Conservation (phyloP, 2,888 invertebrate genomes). For the Ormia ochracea region DNA sequence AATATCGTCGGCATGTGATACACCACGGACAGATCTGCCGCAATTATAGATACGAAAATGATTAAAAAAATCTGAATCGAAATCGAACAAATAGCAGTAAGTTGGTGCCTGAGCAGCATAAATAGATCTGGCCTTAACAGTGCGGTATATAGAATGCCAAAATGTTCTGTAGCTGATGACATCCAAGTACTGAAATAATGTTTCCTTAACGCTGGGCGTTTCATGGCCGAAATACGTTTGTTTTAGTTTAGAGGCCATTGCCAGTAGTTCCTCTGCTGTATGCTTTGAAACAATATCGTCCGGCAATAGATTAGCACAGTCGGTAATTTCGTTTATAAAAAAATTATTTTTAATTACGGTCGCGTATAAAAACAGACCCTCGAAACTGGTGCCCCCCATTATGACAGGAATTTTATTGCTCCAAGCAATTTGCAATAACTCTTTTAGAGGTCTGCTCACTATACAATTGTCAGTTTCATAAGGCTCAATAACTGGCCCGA, state of each 20-base stretch:
- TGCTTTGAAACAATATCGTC: constrained; percentile 66
- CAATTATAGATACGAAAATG: constrained; percentile 71
- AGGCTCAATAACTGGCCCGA: constrained; percentile 73
- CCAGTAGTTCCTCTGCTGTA: constrained; percentile 58
- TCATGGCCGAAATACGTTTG: constrained; percentile 67
- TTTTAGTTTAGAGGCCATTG: constrained; percentile 65
- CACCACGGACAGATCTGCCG: constrained; percentile 68
- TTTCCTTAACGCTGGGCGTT: constrained; percentile 64
- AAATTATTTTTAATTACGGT: constrained; percentile 23
- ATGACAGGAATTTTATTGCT: constrained; percentile 73
- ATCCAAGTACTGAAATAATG: constrained; percentile 61
- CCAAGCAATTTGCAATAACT: constrained; percentile 71
- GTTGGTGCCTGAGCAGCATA: constrained; percentile 67
- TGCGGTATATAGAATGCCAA: constrained; percentile 72
- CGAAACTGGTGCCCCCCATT: constrained; percentile 73
- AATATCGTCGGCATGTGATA: constrained; percentile 74
- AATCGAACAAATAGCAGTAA: constrained; percentile 74
- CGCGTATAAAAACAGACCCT: constrained; percentile 71
- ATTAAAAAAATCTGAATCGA: constrained; percentile 74
- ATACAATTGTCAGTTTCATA: constrained; percentile 70
- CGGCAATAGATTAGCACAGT: constrained; percentile 75
- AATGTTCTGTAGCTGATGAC: constrained; percentile 68
- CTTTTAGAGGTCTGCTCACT: constrained; percentile 67
- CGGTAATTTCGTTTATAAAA: constrained; percentile 60
- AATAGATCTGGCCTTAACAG: constrained; percentile 67